Evolutionary conservation across 2,113 vertebrate genomes (phyloP).

Genomic region (Pimephales promelas): DNA sequence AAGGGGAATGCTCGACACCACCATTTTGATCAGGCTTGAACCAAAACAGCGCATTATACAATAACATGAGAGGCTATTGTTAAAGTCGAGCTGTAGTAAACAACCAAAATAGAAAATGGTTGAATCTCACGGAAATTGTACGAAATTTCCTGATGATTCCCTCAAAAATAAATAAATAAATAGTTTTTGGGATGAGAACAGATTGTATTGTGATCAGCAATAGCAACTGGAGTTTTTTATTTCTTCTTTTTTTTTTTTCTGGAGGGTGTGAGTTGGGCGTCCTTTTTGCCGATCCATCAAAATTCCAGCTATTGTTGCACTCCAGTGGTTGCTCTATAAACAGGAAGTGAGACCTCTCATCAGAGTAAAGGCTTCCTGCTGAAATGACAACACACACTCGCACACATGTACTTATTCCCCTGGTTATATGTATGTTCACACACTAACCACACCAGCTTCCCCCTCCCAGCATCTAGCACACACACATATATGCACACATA

Average conservation of each 20-base stretch:
- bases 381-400: conserved; percentile 36
- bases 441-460: background rate
- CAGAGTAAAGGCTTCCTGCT: conserved; percentile 50
- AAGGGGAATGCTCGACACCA: conserved; percentile 6
- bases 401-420: conserved; percentile 9
- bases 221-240: background rate
- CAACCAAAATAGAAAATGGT: background rate
- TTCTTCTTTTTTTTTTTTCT: background rate
- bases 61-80: conserved; percentile 2
- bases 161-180: background rate
- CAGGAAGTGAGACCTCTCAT: conserved; percentile 53
- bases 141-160: background rate
- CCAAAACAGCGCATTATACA: background rate
- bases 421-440: background rate
- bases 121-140: background rate
- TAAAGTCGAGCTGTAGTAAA: background rate
- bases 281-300: conserved; percentile 35
- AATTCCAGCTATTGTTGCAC: conserved; percentile 54
- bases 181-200: background rate
- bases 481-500: conserved; percentile 1
- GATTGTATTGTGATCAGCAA: conserved; percentile 6
- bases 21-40: conserved; percentile 23
- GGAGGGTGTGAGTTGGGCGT: conserved; percentile 26
- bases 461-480: background rate
- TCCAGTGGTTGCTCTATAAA: conserved; percentile 53